These are phyloP conservation scores for Tragulus kanchil DNA, from an alignment of 2,113 vertebrate genomes.

Conservation along the genomic window DNA sequence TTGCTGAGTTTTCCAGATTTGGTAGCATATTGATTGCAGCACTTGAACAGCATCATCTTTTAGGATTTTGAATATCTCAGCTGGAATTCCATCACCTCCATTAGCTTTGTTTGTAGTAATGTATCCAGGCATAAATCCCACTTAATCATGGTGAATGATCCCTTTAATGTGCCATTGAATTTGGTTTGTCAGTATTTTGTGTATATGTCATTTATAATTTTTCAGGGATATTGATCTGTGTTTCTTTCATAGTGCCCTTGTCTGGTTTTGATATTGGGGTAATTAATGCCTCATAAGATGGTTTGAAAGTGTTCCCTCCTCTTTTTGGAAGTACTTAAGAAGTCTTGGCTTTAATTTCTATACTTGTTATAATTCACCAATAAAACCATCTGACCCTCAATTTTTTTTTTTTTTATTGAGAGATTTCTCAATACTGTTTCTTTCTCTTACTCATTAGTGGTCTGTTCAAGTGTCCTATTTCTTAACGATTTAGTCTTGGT, in stretches of 20 bases:
- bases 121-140: not conserved
- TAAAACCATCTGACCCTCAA: not conserved
- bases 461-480: not conserved
- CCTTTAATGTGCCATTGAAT: not conserved
- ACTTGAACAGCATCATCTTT: too few species aligned
- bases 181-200: not conserved
- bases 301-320: not conserved
- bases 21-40: too few species aligned
- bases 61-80: too few species aligned
- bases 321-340: not conserved
- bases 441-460: not conserved
- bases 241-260: not conserved
- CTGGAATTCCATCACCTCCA: too few species aligned
- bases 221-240: not conserved
- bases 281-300: not conserved
- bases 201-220: not conserved
- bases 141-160: not conserved
- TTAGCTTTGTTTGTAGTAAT: too few species aligned
- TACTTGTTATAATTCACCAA: not conserved
- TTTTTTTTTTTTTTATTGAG: not conserved
- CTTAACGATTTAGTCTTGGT: not conserved
- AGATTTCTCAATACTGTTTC: not conserved
- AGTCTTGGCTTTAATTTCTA: not conserved
- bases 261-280: not conserved
- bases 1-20: too few species aligned